Evolutionary conservation across 2,888 invertebrate species (phyloP).

Genomic region (Alcis repandata): DNA sequence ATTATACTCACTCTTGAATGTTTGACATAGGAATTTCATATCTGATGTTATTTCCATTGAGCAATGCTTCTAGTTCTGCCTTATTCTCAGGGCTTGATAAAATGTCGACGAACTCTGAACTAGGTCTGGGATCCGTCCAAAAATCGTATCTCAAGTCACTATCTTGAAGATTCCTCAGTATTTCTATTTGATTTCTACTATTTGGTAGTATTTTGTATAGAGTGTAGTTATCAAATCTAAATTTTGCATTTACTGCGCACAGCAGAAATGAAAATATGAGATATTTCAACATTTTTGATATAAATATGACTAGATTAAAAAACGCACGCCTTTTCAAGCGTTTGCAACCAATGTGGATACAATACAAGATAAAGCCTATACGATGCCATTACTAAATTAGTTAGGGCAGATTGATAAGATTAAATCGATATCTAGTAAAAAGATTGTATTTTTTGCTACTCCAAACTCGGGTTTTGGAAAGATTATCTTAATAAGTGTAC

Average conservation of each 20-base stretch:
- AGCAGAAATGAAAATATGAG: slow-evolving; percentile 11
- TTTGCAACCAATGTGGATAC: background rate
- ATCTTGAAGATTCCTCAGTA: slow-evolving; percentile 75
- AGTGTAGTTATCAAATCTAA: slow-evolving; percentile 63
- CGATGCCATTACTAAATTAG: slow-evolving; percentile 3
- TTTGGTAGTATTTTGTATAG: slow-evolving; percentile 83
- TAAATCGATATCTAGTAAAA: background rate
- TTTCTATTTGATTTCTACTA: slow-evolving; percentile 71
- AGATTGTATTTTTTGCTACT: background rate
- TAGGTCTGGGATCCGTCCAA: slow-evolving; percentile 65
- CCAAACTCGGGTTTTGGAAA: no score
- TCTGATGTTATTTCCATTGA: slow-evolving; percentile 63
- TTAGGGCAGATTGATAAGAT: slow-evolving; percentile 6
- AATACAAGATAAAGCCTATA: background rate
- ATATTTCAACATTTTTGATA: slow-evolving; percentile 13
- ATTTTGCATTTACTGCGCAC: slow-evolving; percentile 53
- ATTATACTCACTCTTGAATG: slow-evolving; percentile 76
- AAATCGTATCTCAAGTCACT: slow-evolving; percentile 70
- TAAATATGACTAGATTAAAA: slow-evolving; percentile 2
- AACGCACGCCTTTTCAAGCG: background rate
- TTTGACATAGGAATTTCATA: slow-evolving; percentile 73
- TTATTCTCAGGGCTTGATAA: slow-evolving; percentile 69
- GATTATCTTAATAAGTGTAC: no score
- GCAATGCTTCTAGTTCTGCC: slow-evolving; percentile 57
- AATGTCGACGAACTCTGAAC: slow-evolving; percentile 63